phyloP scores from a whole-genome alignment of 2,797 vertebrate genomes.

The Sandelia bainsii region DNA sequence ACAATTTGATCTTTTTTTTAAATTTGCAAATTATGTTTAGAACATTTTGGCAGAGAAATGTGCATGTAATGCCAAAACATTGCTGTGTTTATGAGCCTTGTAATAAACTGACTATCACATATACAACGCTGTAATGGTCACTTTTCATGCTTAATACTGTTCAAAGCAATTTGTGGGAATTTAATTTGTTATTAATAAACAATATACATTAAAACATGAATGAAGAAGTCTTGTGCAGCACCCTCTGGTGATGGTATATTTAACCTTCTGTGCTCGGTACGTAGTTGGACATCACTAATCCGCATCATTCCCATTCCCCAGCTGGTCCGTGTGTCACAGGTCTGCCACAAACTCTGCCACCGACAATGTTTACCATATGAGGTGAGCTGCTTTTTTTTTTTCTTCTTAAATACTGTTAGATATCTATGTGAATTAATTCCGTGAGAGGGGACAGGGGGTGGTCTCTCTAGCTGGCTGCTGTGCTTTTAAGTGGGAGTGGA shows the following conservation, averaged over 20 bases:
- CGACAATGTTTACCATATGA: conserved; percentile 27
- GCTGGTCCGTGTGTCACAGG: conserved; percentile 44
- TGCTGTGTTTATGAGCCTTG: not conserved
- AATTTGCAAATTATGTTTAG: not conserved
- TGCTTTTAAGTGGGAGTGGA: not conserved
- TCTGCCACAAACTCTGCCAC: conserved; percentile 8
- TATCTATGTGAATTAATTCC: not conserved
- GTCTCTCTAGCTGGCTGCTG: not conserved
- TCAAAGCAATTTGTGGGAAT: not conserved
- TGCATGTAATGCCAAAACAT: not conserved
- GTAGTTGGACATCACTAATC: conserved; percentile 70
- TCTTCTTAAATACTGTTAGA: no score
- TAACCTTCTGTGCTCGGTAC: not conserved
- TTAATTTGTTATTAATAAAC: not conserved
- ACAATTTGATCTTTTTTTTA: not conserved
- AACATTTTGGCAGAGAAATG: not conserved
- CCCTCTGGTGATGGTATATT: not conserved
- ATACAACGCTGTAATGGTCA: not conserved
- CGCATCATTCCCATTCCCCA: conserved; percentile 64
- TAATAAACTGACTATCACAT: not conserved
- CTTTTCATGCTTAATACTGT: not conserved
- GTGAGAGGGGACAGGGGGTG: not conserved
- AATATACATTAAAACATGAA: not conserved
- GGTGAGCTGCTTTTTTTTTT: conserved; percentile 55
- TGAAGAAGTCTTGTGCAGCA: not conserved